Evolutionary conservation across 2,888 invertebrate genomes (phyloP), one percentile per base, ranked within the genome.

Genomic region (Leptopilina drosophilae): DNA sequence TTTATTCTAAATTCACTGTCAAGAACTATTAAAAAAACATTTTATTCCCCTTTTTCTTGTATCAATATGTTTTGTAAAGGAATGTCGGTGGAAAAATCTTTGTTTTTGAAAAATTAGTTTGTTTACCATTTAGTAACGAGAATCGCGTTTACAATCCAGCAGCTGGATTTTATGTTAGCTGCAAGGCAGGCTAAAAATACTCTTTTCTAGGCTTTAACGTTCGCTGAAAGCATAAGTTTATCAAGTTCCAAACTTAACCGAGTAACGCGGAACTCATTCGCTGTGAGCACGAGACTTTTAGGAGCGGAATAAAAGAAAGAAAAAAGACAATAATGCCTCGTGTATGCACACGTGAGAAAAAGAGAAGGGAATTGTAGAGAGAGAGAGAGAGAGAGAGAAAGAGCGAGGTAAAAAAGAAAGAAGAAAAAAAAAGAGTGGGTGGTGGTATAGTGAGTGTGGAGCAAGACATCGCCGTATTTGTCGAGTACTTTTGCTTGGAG

Each of bases 171-270:
- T 20, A 49, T 49, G 77, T 65, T 20, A 62, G 64, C 77, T 81
- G 78, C 81, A 76, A 81, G 42, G 82, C 81, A 80, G 33, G 78
- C 83, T 81, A 79, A 83, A 84, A 84, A 83, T 83, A 83, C 83
- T 77, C 81, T 73, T 80, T 66, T 66, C 78, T 77, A 77, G 12
- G 62, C 76, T 64, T 77, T 77, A 80, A 78, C 65, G 80, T 82
- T 78, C 77, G 79, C 69, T 77, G 81, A 79, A 64, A 78, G 78
- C 76, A 65, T 78, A 80, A 84, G 79, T 85, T 86, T 82, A 83
- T 85, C 82, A 82, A 82, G 83, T 83, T 81, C 76, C 82, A 73
- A 81, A 76, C 80, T 83, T 82, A 85, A 85, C 84, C 83, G 81
- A 82, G 83, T 83, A 83, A 85, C 66, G 81, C 81, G 83, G 78